A percentile compares a stretch with the other conserved stretches of the same genome.
Evolutionary conservation across 2,888 invertebrate genomes (phyloP).

Genomic region (Tetragnatha montana): DNA sequence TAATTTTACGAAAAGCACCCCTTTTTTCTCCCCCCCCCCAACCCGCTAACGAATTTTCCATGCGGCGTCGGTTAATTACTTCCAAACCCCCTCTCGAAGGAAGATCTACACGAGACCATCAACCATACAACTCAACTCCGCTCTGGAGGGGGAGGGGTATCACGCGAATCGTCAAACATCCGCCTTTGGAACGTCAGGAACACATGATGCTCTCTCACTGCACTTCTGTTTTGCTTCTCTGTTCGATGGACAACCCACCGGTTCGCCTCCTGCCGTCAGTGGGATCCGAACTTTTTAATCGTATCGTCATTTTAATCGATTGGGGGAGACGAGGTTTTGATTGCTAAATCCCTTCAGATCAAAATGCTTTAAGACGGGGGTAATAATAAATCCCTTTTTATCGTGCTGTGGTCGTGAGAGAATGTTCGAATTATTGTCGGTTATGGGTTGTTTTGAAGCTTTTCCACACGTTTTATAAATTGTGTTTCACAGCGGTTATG

Average conservation of each 20-base stretch:
- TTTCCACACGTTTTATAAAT: no score
- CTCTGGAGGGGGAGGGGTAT: conserved; percentile 25
- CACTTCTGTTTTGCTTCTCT: conserved; percentile 12
- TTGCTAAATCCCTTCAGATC: not conserved
- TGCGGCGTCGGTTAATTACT: conserved; percentile 35
- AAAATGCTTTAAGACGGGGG: not conserved
- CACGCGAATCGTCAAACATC: conserved; percentile 66
- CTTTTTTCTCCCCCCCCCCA: conserved; percentile 2
- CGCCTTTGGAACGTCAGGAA: conserved; percentile 59
- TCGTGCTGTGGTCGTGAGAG: no score
- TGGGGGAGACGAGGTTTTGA: not conserved
- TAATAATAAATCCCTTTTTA: no score
- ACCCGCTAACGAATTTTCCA: conserved; percentile 33
- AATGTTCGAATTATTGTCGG: no score
- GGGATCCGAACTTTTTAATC: not conserved
- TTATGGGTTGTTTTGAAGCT: no score
- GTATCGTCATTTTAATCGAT: not conserved
- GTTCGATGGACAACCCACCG: not conserved
- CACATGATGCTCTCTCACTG: conserved; percentile 63
- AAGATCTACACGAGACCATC: conserved; percentile 11
- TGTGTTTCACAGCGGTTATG: no score
- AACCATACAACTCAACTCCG: conserved; percentile 6
- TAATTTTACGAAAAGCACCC: not conserved
- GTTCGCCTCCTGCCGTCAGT: not conserved
- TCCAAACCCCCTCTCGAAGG: conserved; percentile 1